Evolutionary conservation across 2,113 vertebrate species (phyloP).

Genomic region (Rhinogobius similis): DNA sequence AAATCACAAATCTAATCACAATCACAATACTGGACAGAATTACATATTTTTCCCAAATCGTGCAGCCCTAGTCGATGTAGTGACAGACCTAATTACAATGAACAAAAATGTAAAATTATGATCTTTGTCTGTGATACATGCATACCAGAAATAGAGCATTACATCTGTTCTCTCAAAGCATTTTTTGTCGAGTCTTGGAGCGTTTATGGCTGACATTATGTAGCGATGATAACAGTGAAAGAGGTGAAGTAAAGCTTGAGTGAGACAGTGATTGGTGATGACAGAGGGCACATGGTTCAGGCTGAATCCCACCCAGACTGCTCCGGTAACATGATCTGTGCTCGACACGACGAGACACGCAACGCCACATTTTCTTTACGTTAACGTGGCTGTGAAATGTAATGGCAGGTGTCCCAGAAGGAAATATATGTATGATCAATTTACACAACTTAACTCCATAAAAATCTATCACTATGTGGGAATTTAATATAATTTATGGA

Average conservation of each 20-base stretch:
- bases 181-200: neutral
- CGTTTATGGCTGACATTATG: neutral
- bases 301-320: conserved; percentile 4
- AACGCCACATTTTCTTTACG: neutral
- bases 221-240: neutral
- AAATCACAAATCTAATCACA: no score
- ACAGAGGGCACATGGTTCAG: neutral
- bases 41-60: no score
- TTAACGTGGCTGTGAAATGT: neutral
- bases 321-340: neutral
- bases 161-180: neutral
- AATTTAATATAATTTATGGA: neutral
- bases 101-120: no score
- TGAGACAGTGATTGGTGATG: neutral
- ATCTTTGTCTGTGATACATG: no score
- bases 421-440: neutral
- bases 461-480: neutral
- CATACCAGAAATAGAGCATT: neutral
- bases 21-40: no score
- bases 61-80: no score
- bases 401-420: neutral
- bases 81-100: no score
- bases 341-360: neutral
- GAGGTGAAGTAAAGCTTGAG: neutral
- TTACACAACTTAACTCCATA: neutral